phyloP scores from a whole-genome alignment of 2,113 vertebrate species.

The Ammodytes marinus region DNA sequence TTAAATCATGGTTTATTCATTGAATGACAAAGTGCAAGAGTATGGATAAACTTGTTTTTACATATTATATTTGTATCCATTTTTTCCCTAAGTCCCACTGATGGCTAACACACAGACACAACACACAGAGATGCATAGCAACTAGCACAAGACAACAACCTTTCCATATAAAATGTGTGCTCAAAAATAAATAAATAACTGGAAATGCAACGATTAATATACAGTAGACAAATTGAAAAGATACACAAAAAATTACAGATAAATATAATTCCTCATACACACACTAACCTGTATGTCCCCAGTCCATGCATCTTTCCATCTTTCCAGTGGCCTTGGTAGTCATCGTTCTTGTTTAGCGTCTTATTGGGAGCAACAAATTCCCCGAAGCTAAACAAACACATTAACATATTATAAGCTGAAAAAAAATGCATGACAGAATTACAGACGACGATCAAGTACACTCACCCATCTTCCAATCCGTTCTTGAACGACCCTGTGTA shows the following conservation, averaged over 20 bases:
- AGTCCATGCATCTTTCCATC: constrained; percentile 97
- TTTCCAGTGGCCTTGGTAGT: constrained; percentile 95
- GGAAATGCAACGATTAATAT: no score
- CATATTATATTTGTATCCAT: not conserved
- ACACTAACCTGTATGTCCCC: constrained; percentile 90
- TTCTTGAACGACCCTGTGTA: constrained; percentile 95
- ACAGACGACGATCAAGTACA: not conserved
- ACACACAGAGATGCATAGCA: no score
- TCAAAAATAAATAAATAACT: no score
- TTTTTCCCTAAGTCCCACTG: not conserved
- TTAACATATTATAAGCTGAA: not conserved
- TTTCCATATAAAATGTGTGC: no score
- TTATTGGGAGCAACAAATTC: constrained; percentile 92
- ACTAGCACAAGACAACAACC: no score
- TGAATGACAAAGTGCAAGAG: no score
- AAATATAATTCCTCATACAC: not conserved
- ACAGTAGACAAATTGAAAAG: no score
- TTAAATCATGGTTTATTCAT: no score
- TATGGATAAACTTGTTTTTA: no score
- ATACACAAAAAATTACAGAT: no score
- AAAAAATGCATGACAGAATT: not conserved
- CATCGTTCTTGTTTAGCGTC: constrained; percentile 89
- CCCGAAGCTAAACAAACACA: constrained; percentile 87
- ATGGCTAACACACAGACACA: no score
- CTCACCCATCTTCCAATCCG: constrained; percentile 96